phyloP scores from a whole-genome alignment of 2,113 vertebrate species.

The Gadus chalcogrammus region DNA sequence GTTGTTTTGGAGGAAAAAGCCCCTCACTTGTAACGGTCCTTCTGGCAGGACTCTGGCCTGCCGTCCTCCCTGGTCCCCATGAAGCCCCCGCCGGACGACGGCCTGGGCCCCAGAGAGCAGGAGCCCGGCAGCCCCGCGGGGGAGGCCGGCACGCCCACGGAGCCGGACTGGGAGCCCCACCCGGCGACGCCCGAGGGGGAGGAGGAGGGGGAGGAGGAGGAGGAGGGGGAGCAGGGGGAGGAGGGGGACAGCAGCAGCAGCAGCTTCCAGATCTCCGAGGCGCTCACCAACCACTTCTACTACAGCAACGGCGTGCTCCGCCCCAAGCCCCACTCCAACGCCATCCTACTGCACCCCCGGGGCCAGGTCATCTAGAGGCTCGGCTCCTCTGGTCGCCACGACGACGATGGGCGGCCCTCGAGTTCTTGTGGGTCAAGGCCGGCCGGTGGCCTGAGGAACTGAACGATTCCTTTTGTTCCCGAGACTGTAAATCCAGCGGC shows the following conservation, averaged over 20 bases:
- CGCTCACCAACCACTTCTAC: slow-evolving; percentile 81
- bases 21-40: too few relatives aligned
- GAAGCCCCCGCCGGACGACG: slow-evolving; percentile 53
- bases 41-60: slow-evolving; percentile 64
- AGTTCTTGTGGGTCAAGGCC: too few relatives aligned
- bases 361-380: slow-evolving; percentile 74
- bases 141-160: slow-evolving; percentile 5
- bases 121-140: slow-evolving; percentile 14
- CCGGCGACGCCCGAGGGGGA: slow-evolving; percentile 8
- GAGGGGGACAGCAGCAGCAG: slow-evolving; percentile 53
- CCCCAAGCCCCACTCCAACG: slow-evolving; percentile 78
- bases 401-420: too few relatives aligned
- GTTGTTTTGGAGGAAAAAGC: too few relatives aligned
- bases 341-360: slow-evolving; percentile 81
- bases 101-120: slow-evolving; percentile 13
- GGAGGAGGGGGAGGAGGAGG: slow-evolving; percentile 15
- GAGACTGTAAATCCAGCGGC: too few relatives aligned
- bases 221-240: slow-evolving; percentile 15
- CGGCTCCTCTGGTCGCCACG: neutral
- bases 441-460: too few relatives aligned
- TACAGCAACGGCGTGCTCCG: slow-evolving; percentile 81
- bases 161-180: slow-evolving; percentile 14
- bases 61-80: slow-evolving; percentile 62
- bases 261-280: slow-evolving; percentile 73
- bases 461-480: too few relatives aligned